Evolutionary conservation across 1,140 invertebrate species (phyloP), one percentile per base, ranked within the genome.

Genomic region (Drosophila nannoptera): DNA sequence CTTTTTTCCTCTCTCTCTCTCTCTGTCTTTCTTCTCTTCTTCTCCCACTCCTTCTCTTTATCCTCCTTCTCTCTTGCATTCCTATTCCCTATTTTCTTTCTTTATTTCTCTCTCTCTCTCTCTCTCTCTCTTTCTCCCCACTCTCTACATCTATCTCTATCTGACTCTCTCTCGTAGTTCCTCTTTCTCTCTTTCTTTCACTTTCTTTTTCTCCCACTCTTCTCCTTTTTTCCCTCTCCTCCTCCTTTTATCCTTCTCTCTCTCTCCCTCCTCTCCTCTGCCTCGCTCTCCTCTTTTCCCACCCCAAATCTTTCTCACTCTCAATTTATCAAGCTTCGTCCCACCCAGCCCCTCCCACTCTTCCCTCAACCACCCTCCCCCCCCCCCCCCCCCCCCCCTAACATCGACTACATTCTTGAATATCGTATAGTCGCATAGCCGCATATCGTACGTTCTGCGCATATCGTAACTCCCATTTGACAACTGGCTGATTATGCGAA

Each of bases 401-500:
- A n/a, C n/a, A n/a, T n/a, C n/a, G n/a, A n/a, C n/a, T n/a, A n/a
- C n/a, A n/a, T n/a, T n/a, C 22, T 22, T 22, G 22, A 22, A 22
- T 22, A 22, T 22, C 22, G 22, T 22, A 22, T 22, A 22, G n/a
- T 22, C 1, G 22, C 22, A 1, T 1, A 22, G 22, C 22, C 22
- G 22, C 22, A 22, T 22, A 22, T 22, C 22, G 22, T 22, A 22
- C 22, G 22, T 22, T 22, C 22, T 22, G 7, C 14, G 4, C 31
- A 50, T 50, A 8, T 16, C n/a, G 48, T 50, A 14, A 33, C 22
- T 14, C 12, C 2, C 29, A 32, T 32, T 14, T 7, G 35, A 12
- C 35, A 5, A 29, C 55, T 59, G 31, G 32, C 42, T 43, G 42
- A 58, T 56, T 50, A 45, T 48, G 62, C 40, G 42, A 63, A 52